Conservation (phyloP, 2,797 vertebrate species). For the Cyclura pinguis region DNA sequence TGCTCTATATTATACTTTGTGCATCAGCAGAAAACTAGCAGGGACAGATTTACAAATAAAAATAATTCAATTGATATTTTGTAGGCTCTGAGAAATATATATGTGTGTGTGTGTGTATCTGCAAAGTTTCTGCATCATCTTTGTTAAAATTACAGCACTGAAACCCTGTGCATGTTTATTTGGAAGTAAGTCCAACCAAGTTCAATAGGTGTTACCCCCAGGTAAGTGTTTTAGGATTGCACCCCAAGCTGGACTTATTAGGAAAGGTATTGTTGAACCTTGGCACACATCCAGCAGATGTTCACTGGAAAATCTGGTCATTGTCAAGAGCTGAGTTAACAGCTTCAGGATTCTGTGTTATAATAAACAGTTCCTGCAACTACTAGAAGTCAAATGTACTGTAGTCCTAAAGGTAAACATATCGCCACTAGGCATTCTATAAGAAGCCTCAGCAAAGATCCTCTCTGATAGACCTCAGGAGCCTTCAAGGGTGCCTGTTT, state of each 20-base stretch:
- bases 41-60: not conserved
- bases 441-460: constrained; percentile 20
- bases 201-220: not conserved
- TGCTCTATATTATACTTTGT: not conserved
- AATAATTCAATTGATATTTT: too few species aligned
- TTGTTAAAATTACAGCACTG: not conserved
- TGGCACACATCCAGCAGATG: constrained; percentile 60
- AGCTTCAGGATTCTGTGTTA: constrained; percentile 58
- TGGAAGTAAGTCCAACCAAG: not conserved
- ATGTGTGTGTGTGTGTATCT: not conserved
- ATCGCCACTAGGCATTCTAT: constrained; percentile 76
- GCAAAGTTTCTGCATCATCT: not conserved
- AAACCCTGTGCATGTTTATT: not conserved
- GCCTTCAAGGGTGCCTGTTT: constrained; percentile 56
- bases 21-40: not conserved
- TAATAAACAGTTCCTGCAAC: constrained; percentile 64
- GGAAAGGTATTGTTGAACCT: constrained; percentile 72
- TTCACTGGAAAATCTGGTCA: constrained; percentile 71
- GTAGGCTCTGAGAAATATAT: not conserved
- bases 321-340: constrained; percentile 69
- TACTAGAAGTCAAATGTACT: constrained; percentile 52
- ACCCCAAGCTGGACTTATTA: constrained; percentile 72
- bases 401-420: constrained; percentile 74
- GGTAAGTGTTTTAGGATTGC: not conserved
- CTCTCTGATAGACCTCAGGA: constrained; percentile 55